These are phyloP conservation scores for Actenoides lindsayi DNA, from an alignment of 2,113 vertebrate genomes.

Conservation along the genomic window DNA sequence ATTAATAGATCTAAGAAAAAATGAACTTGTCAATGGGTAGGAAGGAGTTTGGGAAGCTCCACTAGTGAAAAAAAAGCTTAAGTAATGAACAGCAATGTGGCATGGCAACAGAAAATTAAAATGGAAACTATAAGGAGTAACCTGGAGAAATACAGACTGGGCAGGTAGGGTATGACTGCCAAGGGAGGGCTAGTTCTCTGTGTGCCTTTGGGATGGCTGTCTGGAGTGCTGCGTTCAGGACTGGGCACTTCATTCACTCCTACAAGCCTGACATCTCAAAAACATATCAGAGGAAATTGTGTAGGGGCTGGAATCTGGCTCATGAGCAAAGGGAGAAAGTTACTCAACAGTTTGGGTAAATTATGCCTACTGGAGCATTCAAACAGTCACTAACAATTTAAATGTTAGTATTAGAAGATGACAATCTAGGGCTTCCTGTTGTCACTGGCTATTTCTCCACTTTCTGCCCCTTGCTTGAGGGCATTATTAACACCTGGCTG, in stretches of 20 bases:
- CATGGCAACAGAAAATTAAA: background rate
- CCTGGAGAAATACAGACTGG: rapidly evolving
- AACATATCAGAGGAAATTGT: rapidly evolving
- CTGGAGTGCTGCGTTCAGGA: background rate
- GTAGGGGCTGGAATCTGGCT: background rate
- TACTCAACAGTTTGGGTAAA: background rate
- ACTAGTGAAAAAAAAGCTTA: background rate
- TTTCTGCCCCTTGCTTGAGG: background rate
- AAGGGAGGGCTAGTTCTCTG: too few species aligned
- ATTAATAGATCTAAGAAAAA: background rate
- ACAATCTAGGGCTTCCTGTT: background rate
- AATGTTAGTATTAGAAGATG: background rate
- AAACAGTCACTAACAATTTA: background rate
- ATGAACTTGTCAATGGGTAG: background rate
- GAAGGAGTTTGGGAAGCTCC: background rate
- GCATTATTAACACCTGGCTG: background rate
- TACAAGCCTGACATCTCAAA: background rate
- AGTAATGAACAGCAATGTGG: background rate
- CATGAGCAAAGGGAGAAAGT: background rate
- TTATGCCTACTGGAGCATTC: background rate
- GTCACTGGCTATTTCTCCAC: background rate
- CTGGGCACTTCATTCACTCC: background rate
- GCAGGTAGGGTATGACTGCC: background rate
- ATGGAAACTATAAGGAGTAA: background rate
- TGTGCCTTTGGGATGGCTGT: rapidly evolving